Percentiles rank a stretch among this genome's conserved stretches.
Conservation (phyloP, 2,888 invertebrate genomes). For the Ectropis crepuscularia region DNA sequence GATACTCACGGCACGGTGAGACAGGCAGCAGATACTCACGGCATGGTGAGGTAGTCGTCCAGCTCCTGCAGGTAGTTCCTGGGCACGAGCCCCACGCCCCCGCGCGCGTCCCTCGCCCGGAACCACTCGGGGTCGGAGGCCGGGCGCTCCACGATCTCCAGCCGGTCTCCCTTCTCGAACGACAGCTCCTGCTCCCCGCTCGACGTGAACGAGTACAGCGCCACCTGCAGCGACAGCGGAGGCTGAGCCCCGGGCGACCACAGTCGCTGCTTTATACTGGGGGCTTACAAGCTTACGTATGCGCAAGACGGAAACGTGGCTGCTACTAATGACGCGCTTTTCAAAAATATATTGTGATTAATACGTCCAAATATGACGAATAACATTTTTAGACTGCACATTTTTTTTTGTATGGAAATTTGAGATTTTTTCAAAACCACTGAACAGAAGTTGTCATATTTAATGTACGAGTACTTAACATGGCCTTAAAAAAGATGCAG, state of each 20-base stretch:
- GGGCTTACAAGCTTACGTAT: background rate
- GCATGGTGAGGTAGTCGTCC: conserved; percentile 90
- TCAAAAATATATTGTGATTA: too few species aligned
- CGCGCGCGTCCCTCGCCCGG: conserved; percentile 96
- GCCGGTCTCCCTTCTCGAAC: conserved; percentile 97
- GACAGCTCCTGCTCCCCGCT: conserved; percentile 98
- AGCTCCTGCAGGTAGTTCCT: conserved; percentile 97
- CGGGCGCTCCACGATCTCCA: conserved; percentile 98
- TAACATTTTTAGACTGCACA: too few species aligned
- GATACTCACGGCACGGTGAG: too few species aligned
- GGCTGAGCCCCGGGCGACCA: conserved; percentile 19
- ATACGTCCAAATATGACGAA: too few species aligned
- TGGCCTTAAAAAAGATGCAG: too few species aligned
- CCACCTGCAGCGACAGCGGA: conserved; percentile 82
- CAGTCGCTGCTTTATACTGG: conserved; percentile 5
- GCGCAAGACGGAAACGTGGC: too few species aligned
- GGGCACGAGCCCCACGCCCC: conserved; percentile 97
- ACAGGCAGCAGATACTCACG: conserved; percentile 26
- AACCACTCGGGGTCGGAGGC: conserved; percentile 99
- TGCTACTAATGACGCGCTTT: too few species aligned
- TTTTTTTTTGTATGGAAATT: too few species aligned
- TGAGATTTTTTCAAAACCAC: too few species aligned
- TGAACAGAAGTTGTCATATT: too few species aligned
- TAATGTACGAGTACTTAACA: too few species aligned
- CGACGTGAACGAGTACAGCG: conserved; percentile 96